Evolutionary conservation across 2,888 invertebrate genomes (phyloP).

Genomic region (Ephialtes manifestator): DNA sequence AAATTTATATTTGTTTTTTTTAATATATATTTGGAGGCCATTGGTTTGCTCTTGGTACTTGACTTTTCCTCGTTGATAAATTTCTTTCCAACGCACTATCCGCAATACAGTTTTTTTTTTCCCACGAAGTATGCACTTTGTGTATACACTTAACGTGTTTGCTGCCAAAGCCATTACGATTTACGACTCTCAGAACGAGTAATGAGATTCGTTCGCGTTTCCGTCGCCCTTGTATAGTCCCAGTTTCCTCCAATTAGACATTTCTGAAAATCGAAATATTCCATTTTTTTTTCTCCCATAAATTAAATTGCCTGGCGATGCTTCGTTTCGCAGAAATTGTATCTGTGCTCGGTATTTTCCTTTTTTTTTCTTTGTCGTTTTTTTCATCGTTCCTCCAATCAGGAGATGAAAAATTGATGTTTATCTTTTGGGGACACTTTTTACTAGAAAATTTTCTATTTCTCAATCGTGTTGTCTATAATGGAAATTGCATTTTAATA

Average conservation of each 20-base stretch:
- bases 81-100: neutral
- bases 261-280: constrained; percentile 30
- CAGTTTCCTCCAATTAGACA: constrained; percentile 51
- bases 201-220: constrained; percentile 14
- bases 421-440: neutral
- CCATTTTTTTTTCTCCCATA: neutral
- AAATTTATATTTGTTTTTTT: neutral
- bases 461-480: neutral
- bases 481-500: neutral
- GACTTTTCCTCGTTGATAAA: neutral
- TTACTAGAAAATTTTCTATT: neutral
- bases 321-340: neutral
- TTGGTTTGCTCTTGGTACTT: neutral
- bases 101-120: too few species aligned
- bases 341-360: neutral
- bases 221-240: neutral
- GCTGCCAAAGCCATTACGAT: constrained; percentile 14
- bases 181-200: constrained; percentile 26
- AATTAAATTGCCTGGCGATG: neutral
- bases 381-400: neutral
- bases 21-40: neutral
- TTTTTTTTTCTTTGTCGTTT: neutral
- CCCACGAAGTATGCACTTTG: neutral
- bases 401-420: neutral
- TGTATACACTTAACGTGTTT: neutral